Percentiles rank a stretch among this genome's conserved stretches.
These are phyloP conservation scores for Chionoecetes opilio DNA, from an alignment of 1,140 invertebrate species.

Conservation along the genomic window DNA sequence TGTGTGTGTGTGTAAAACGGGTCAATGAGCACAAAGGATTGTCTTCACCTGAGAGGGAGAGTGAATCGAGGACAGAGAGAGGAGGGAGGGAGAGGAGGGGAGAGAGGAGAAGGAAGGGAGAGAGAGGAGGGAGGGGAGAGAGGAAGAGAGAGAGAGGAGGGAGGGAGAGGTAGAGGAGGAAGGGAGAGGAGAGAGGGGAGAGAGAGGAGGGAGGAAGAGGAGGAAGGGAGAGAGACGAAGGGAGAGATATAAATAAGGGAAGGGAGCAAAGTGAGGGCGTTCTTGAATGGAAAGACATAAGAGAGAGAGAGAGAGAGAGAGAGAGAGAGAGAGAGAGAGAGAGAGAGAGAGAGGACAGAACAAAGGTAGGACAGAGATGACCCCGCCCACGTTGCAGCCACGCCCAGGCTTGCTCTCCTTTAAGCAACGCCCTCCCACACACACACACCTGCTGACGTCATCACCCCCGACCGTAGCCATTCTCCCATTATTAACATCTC, in stretches of 20 bases:
- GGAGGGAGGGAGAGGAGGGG: background rate
- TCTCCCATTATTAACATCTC: background rate
- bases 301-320: slow-evolving; percentile 47
- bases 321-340: background rate
- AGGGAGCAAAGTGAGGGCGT: background rate
- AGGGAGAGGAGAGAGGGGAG: slow-evolving; percentile 40
- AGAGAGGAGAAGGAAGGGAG: slow-evolving; percentile 13
- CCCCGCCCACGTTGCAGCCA: background rate
- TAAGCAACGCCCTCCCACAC: background rate
- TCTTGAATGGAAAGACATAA: background rate
- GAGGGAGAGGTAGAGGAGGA: background rate
- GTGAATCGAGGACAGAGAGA: background rate
- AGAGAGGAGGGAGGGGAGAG: background rate
- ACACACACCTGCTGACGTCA: background rate
- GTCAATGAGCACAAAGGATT: background rate
- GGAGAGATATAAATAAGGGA: background rate
- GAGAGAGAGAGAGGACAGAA: slow-evolving; percentile 7
- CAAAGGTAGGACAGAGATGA: slow-evolving; percentile 33
- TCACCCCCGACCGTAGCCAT: background rate
- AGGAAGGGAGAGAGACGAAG: background rate
- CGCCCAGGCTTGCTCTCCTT: background rate
- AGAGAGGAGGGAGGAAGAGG: background rate
- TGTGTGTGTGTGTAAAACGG: slow-evolving; percentile 3
- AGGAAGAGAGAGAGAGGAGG: background rate
- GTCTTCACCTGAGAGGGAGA: background rate